phyloP scores from a whole-genome alignment of 2,888 invertebrate genomes.

The Leptogaster cylindrica region DNA sequence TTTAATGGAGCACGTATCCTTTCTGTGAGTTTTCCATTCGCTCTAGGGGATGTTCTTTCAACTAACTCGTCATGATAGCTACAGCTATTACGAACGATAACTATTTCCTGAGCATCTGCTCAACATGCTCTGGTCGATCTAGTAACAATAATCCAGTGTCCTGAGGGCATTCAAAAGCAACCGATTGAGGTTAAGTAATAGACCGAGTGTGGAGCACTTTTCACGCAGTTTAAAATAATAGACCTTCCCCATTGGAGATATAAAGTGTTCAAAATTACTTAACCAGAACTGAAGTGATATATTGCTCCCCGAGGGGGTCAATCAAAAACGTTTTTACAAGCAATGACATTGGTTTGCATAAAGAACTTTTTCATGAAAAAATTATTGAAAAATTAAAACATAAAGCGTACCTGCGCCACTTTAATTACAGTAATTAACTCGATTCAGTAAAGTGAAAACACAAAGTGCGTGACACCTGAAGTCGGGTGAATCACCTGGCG shows the following conservation, averaged over 20 bases:
- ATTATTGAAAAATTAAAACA: constrained; percentile 27
- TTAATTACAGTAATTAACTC: constrained; percentile 22
- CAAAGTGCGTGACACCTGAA: constrained; percentile 21
- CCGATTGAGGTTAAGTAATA: too few relatives aligned
- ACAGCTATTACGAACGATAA: too few relatives aligned
- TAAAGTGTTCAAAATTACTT: not conserved
- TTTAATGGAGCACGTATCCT: too few relatives aligned
- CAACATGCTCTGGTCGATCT: too few relatives aligned
- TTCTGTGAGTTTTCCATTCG: too few relatives aligned
- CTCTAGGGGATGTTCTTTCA: too few relatives aligned
- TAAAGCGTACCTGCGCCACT: constrained; percentile 15
- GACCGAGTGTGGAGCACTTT: too few relatives aligned
- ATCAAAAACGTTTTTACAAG: constrained; percentile 25
- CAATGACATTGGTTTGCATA: constrained; percentile 23
- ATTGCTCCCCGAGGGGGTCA: constrained; percentile 11
- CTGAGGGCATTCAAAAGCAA: too few relatives aligned
- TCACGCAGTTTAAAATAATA: not conserved
- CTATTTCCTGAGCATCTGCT: too few relatives aligned
- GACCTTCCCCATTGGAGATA: not conserved
- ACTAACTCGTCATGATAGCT: too few relatives aligned
- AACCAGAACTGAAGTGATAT: constrained; percentile 23
- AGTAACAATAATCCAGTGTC: too few relatives aligned
- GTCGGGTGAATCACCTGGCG: constrained; percentile 32
- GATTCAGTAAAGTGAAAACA: constrained; percentile 23
- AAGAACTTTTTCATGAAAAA: constrained; percentile 1